Conservation (phyloP, 2,797 vertebrate species). For the Knipowitschia caucasica region DNA sequence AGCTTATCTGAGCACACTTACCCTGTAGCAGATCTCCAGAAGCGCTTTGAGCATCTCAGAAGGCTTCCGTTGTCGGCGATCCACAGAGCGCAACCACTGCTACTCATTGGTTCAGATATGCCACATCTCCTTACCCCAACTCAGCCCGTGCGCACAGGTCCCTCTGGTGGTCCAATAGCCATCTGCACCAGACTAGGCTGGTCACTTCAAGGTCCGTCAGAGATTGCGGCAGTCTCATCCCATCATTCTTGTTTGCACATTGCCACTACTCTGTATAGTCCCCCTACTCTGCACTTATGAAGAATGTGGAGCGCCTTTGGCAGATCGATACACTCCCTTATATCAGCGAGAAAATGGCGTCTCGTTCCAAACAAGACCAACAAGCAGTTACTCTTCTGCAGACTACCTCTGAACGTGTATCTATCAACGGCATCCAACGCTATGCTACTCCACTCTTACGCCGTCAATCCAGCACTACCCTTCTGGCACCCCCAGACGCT, state of each 20-base stretch:
- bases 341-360: neutral
- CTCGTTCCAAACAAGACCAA: constrained; percentile 21
- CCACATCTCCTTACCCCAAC: constrained; percentile 19
- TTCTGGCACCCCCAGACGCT: neutral
- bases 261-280: neutral
- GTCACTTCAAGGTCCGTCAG: constrained; percentile 18
- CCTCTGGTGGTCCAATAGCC: neutral
- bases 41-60: constrained; percentile 7
- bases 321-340: constrained; percentile 18
- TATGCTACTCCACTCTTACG: neutral
- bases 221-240: neutral
- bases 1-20: constrained; percentile 10
- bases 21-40: constrained; percentile 14
- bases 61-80: constrained; percentile 7
- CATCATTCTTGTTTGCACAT: constrained; percentile 15
- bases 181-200: constrained; percentile 20
- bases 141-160: neutral
- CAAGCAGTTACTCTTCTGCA: constrained; percentile 16
- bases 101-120: constrained; percentile 28
- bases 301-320: constrained; percentile 13
- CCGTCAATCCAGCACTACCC: neutral
- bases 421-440: neutral
- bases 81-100: constrained; percentile 9
- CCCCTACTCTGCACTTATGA: neutral
- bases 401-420: neutral